These are phyloP conservation scores for Chiroxiphia lanceolata DNA, from an alignment of 2,797 vertebrate genomes.

Conservation along the genomic window DNA sequence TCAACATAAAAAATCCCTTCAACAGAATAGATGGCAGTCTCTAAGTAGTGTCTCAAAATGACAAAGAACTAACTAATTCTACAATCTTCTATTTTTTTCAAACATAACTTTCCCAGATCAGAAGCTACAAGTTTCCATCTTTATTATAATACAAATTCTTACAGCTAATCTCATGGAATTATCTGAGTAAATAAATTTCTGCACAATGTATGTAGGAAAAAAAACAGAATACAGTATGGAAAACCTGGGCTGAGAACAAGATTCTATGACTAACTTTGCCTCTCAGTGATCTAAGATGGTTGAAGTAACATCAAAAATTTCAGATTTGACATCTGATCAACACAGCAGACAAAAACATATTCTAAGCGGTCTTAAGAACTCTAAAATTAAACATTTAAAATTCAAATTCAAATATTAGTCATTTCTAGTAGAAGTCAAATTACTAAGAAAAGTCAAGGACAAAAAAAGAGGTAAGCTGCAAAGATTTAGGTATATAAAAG, in stretches of 20 bases:
- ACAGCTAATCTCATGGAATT: neutral
- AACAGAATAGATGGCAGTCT: neutral
- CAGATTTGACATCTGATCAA: neutral
- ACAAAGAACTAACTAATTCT: neutral
- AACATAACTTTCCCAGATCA: neutral
- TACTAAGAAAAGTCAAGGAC: neutral
- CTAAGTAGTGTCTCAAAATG: neutral
- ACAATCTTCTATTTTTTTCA: neutral
- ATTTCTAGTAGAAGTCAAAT: neutral
- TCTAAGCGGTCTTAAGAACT: neutral
- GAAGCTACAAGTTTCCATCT: neutral
- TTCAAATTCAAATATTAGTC: neutral
- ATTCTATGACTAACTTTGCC: neutral
- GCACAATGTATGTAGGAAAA: neutral
- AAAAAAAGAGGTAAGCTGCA: neutral
- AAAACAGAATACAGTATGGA: neutral
- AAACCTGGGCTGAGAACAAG: neutral
- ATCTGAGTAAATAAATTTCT: neutral
- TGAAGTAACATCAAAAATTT: neutral
- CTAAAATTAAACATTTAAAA: neutral
- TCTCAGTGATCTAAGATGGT: neutral
- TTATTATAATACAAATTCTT: neutral
- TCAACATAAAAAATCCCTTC: neutral
- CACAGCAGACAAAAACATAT: neutral
- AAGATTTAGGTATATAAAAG: neutral